Percentiles rank a stretch among this genome's conserved stretches.
Evolutionary conservation across 1,140 invertebrate species (phyloP).

Genomic region (Aphelenchoides fujianensis): DNA sequence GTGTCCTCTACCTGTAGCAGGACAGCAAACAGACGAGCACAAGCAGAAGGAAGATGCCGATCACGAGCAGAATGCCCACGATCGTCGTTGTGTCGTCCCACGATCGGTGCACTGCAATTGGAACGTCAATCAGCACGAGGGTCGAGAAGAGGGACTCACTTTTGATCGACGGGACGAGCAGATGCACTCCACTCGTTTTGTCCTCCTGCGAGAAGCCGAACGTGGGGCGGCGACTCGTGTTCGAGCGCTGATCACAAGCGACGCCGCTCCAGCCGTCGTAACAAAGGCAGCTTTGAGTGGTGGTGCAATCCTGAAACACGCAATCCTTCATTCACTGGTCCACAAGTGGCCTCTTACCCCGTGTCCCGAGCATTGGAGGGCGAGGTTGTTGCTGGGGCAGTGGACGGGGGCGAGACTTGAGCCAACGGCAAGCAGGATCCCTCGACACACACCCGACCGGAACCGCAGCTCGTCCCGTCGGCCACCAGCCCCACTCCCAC

Average conservation of each 20-base stretch:
- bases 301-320: conserved; percentile 78
- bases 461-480: conserved; percentile 55
- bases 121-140: background rate
- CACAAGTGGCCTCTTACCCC: conserved; percentile 71
- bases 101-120: background rate
- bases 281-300: conserved; percentile 86
- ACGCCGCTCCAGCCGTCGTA: conserved; percentile 79
- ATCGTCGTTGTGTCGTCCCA: conserved; percentile 52
- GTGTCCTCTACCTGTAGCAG: conserved; percentile 44
- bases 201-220: background rate
- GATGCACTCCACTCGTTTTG: background rate
- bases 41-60: conserved; percentile 53
- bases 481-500: conserved; percentile 37
- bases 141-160: conserved; percentile 4
- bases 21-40: conserved; percentile 56
- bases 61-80: conserved; percentile 51
- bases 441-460: conserved; percentile 54
- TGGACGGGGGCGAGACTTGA: conserved; percentile 68
- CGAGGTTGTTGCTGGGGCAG: conserved; percentile 82
- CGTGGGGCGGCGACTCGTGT: conserved; percentile 37
- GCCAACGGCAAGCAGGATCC: conserved; percentile 50
- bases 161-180: conserved; percentile 15
- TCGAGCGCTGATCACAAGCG: conserved; percentile 73
- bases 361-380: conserved; percentile 83
- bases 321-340: conserved; percentile 10